A percentile compares a stretch with the other conserved stretches of the same genome.
phyloP scores from a whole-genome alignment of 35 echinoderm and acorn worm species.

The Holothuria glaberrima region DNA sequence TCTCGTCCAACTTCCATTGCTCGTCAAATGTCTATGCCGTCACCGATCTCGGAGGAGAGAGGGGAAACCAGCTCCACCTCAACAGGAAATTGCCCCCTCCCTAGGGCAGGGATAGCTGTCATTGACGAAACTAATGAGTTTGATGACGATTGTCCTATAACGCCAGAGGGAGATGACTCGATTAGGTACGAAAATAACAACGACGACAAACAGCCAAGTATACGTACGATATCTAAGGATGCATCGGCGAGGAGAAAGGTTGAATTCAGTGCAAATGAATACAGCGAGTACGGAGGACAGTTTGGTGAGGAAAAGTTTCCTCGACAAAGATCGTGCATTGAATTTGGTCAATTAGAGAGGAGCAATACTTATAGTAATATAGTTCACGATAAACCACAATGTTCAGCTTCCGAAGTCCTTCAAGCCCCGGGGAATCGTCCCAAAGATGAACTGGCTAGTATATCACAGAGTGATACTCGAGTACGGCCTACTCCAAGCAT shows the following conservation, averaged over 20 bases:
- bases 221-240: conserved; percentile 51
- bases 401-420: conserved; percentile 50
- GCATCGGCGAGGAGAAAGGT: conserved; percentile 36
- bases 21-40: conserved; percentile 56
- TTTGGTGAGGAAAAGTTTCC: conserved; percentile 50
- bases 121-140: conserved; percentile 57
- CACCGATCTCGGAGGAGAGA: conserved; percentile 66
- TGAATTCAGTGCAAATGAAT: conserved; percentile 38
- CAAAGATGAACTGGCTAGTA: conserved; percentile 21
- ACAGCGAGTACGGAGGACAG: conserved; percentile 48
- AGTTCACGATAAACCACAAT: not conserved
- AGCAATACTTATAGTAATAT: conserved; percentile 48
- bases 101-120: conserved; percentile 38
- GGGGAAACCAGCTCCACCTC: conserved; percentile 16
- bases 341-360: conserved; percentile 85
- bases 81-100: conserved; percentile 32
- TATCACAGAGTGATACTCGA: conserved; percentile 40
- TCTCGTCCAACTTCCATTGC: conserved; percentile 48
- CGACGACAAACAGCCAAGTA: conserved; percentile 50
- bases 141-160: conserved; percentile 55
- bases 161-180: conserved; percentile 27
- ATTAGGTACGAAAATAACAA: conserved; percentile 28
- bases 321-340: conserved; percentile 82
- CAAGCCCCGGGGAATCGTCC: not conserved
- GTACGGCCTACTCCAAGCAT: conserved; percentile 23